These are phyloP conservation scores for Nephrotoma flavescens DNA, from an alignment of 2,888 invertebrate genomes.

Conservation along the genomic window DNA sequence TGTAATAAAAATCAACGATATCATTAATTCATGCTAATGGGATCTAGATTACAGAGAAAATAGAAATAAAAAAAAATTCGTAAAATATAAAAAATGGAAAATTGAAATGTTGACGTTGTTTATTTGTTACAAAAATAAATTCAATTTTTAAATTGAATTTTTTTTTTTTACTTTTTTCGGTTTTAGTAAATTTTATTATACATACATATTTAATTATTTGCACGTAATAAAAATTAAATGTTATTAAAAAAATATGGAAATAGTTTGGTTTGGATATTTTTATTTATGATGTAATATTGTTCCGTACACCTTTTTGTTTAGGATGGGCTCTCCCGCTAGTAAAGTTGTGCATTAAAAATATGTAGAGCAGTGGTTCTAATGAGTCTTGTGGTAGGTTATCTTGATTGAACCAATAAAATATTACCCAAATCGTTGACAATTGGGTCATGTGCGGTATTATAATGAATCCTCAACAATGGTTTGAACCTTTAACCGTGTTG, in stretches of 20 bases:
- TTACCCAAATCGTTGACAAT: too few relatives aligned
- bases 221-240: neutral
- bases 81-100: neutral
- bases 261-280: neutral
- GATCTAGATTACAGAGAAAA: neutral
- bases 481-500: too few relatives aligned
- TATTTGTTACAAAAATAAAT: neutral
- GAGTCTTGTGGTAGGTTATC: too few relatives aligned
- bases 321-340: too few relatives aligned
- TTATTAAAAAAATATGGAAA: neutral
- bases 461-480: too few relatives aligned
- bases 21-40: conserved; percentile 4
- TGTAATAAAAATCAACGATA: conserved; percentile 2
- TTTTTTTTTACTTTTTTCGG: neutral
- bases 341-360: too few relatives aligned
- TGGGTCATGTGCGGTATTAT: too few relatives aligned
- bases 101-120: conserved; percentile 1
- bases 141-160: conserved; percentile 1
- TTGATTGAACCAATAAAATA: too few relatives aligned
- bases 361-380: too few relatives aligned
- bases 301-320: too few relatives aligned
- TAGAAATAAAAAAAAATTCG: neutral
- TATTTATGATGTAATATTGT: neutral
- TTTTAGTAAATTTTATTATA: neutral
- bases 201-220: neutral